These are phyloP conservation scores for Sarcophaga bullata DNA, from an alignment of 1,140 invertebrate genomes.

Conservation along the genomic window DNA sequence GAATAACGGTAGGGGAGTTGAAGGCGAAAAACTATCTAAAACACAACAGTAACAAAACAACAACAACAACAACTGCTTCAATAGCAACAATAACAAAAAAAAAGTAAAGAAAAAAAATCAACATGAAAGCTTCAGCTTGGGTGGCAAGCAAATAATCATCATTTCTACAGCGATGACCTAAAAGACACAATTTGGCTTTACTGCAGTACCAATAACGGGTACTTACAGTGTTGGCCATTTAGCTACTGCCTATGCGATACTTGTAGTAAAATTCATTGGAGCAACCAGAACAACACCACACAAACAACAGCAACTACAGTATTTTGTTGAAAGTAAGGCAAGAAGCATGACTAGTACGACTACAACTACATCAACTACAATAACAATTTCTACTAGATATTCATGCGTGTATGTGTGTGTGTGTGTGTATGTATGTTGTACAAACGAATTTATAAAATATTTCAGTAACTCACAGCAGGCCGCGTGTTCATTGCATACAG, in stretches of 20 bases:
- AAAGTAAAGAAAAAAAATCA: not conserved
- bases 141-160: not conserved
- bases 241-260: no score
- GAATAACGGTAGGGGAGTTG: not conserved
- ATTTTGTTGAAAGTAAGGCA: slow-evolving; percentile 18
- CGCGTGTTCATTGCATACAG: slow-evolving; percentile 5
- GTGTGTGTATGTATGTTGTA: not conserved
- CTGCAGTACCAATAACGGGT: not conserved
- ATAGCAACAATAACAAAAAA: not conserved
- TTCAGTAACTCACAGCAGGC: slow-evolving; percentile 23
- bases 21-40: no score
- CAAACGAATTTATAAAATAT: not conserved
- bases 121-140: slow-evolving; percentile 17
- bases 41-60: not conserved
- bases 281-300: no score
- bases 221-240: no score
- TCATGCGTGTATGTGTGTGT: not conserved
- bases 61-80: not conserved
- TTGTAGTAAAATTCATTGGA: not conserved
- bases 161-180: not conserved
- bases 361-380: not conserved
- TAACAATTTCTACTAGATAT: not conserved
- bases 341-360: not conserved
- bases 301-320: not conserved
- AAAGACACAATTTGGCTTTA: no score